Evolutionary conservation across 2,888 invertebrate species (phyloP).

Genomic region (Caenorhabditis angaria): DNA sequence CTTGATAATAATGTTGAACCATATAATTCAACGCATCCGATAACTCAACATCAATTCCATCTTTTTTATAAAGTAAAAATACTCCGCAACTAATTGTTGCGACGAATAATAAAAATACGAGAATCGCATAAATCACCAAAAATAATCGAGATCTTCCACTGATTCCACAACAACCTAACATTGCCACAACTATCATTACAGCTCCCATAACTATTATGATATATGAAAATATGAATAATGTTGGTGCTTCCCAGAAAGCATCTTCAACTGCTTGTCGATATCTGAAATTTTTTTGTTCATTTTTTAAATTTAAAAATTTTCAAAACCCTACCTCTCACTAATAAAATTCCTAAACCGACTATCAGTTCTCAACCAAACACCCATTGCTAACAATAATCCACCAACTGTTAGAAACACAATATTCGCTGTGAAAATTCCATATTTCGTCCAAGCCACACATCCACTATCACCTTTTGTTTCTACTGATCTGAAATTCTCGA

Average conservation of each 20-base stretch:
- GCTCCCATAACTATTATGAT: constrained; percentile 68
- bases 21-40: constrained; percentile 71
- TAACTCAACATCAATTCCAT: constrained; percentile 71
- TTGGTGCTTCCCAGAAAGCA: constrained; percentile 71
- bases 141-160: constrained; percentile 54
- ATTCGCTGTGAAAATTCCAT: constrained; percentile 63
- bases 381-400: constrained; percentile 56
- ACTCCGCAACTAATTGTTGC: constrained; percentile 64
- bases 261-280: constrained; percentile 69
- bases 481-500: constrained; percentile 19
- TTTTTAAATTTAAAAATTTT: constrained; percentile 6
- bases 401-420: constrained; percentile 68
- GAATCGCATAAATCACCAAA: constrained; percentile 59
- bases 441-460: constrained; percentile 54
- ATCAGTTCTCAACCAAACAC: constrained; percentile 68
- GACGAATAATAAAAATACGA: constrained; percentile 64
- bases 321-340: constrained; percentile 59
- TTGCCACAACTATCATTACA: constrained; percentile 65
- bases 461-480: constrained; percentile 15
- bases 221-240: constrained; percentile 70
- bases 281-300: constrained; percentile 25
- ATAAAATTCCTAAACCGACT: constrained; percentile 70
- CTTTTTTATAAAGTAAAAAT: constrained; percentile 67
- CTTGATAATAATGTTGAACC: constrained; percentile 72
- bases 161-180: constrained; percentile 71